A percentile compares a stretch with the other conserved stretches of the same genome.
phyloP scores from a whole-genome alignment of 2,797 vertebrate genomes.

The Lutjanus campechanus region DNA sequence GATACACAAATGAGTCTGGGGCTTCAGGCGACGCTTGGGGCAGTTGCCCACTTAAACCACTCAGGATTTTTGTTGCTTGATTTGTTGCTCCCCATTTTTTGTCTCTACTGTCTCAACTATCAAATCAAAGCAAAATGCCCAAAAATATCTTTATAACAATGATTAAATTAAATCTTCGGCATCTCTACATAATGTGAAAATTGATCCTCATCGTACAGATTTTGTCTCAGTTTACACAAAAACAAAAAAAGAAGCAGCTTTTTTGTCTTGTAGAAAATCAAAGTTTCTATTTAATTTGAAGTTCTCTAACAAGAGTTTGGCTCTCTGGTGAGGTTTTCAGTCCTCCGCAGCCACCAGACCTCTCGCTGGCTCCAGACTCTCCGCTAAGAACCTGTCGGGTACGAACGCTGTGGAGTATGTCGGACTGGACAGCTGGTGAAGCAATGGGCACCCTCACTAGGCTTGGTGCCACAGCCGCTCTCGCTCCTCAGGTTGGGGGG shows the following conservation, averaged over 20 bases:
- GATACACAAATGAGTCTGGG: not conserved
- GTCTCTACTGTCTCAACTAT: not conserved
- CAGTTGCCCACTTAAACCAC: not conserved
- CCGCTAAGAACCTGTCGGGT: slow-evolving; percentile 55
- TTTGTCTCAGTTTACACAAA: not conserved
- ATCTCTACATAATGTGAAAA: not conserved
- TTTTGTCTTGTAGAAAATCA: not conserved
- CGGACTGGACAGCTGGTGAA: slow-evolving; percentile 75
- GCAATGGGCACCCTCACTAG: slow-evolving; percentile 64
- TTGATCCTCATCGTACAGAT: not conserved
- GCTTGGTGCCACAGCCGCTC: slow-evolving; percentile 57
- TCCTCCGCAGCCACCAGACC: slow-evolving; percentile 43
- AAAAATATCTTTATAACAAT: not conserved
- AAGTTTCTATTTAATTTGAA: slow-evolving; percentile 37
- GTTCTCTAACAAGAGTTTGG: slow-evolving; percentile 38
- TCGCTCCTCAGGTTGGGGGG: slow-evolving; percentile 58
- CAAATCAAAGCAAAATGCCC: not conserved
- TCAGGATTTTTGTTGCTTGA: not conserved
- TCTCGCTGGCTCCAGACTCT: slow-evolving; percentile 65
- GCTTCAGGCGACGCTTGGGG: not conserved
- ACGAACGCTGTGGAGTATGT: slow-evolving; percentile 59
- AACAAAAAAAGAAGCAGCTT: not conserved
- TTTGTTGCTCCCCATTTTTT: not conserved
- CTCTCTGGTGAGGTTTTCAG: slow-evolving; percentile 22
- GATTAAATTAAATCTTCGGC: not conserved